Conservation (phyloP, 2,888 invertebrate species). For the Drosophila suboccidentalis region DNA sequence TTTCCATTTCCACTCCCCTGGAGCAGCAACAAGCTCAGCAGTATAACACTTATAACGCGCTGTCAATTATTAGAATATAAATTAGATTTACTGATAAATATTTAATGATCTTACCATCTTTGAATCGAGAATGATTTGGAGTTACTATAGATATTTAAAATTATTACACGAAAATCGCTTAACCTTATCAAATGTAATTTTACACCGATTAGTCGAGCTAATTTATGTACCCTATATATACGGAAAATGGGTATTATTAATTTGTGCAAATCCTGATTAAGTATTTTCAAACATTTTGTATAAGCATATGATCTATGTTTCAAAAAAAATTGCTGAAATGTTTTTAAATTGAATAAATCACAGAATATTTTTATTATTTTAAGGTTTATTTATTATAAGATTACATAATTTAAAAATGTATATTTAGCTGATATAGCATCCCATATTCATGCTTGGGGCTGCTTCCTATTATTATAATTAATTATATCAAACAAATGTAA, state of each 20-base stretch:
- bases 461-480: no score
- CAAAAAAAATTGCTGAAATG: no score
- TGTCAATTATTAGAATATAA: not conserved
- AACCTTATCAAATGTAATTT: constrained; percentile 13
- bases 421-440: no score
- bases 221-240: not conserved
- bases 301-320: no score
- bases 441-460: no score
- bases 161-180: not conserved
- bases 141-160: not conserved
- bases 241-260: not conserved
- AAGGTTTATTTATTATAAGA: no score
- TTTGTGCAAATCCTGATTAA: not conserved
- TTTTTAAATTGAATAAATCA: no score
- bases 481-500: no score
- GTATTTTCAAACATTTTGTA: no score
- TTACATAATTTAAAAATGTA: no score
- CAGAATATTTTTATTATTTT: no score
- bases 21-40: not conserved
- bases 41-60: not conserved
- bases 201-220: constrained; percentile 3
- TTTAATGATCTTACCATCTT: constrained; percentile 27
- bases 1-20: not conserved
- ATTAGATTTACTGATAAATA: not conserved
- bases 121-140: not conserved